Evolutionary conservation across 1,140 invertebrate genomes (phyloP).

Genomic region (Hetaerina americana): DNA sequence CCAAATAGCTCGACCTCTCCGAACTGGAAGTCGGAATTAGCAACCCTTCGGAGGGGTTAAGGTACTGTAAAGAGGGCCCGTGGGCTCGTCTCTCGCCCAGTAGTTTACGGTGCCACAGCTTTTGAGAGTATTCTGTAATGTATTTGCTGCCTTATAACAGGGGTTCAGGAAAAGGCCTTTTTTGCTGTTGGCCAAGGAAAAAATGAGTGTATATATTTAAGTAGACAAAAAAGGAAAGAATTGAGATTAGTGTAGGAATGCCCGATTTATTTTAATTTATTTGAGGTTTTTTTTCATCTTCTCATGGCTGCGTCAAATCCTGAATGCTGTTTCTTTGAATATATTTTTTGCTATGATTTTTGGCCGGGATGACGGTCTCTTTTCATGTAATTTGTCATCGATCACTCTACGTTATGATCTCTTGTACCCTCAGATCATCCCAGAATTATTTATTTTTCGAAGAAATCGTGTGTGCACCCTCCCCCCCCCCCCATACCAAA

Average conservation of each 20-base stretch:
- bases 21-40: neutral
- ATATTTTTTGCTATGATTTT: conserved; percentile 3
- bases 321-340: conserved; percentile 8
- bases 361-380: neutral
- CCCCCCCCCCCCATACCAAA: too few relatives aligned
- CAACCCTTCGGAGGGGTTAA: too few relatives aligned
- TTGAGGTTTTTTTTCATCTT: conserved; percentile 1
- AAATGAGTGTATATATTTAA: conserved; percentile 8
- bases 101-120: conserved; percentile 9
- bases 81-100: conserved; percentile 3
- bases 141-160: conserved; percentile 15
- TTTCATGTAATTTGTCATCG: conserved; percentile 1
- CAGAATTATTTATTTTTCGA: neutral
- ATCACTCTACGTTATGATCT: conserved; percentile 3
- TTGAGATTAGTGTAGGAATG: conserved; percentile 1
- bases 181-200: conserved; percentile 15
- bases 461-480: too few relatives aligned
- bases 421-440: neutral
- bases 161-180: conserved; percentile 11
- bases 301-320: neutral
- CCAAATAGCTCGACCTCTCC: neutral
- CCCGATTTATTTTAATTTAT: conserved; percentile 2
- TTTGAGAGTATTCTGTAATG: conserved; percentile 9
- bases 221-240: conserved; percentile 1
- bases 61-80: conserved; percentile 3